Conservation (phyloP, 1,140 invertebrate species). For the Neodiprion virginianus region DNA sequence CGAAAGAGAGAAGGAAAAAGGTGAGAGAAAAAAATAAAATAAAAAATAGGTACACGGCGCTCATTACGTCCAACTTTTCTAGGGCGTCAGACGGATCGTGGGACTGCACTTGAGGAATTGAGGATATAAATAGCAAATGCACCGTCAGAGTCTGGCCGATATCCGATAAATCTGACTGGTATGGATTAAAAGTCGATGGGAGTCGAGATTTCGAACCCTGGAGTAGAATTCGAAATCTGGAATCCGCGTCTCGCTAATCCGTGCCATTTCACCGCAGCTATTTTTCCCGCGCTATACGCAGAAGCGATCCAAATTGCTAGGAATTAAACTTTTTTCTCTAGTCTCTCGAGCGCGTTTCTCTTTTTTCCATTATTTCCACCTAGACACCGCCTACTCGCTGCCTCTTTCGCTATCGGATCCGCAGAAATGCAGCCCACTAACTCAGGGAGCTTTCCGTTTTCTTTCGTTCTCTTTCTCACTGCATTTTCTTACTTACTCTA, state of each 20-base stretch:
- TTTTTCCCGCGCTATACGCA: background rate
- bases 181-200: background rate
- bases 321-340: background rate
- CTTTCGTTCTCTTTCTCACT: slow-evolving; percentile 12
- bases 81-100: background rate
- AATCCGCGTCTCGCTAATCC: background rate
- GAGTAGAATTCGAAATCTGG: background rate
- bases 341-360: background rate
- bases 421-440: slow-evolving; percentile 8
- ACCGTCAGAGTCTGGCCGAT: background rate
- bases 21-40: background rate
- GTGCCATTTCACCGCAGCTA: background rate
- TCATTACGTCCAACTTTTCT: background rate
- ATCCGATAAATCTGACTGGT: too few relatives aligned
- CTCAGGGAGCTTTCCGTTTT: background rate
- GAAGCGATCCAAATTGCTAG: slow-evolving; percentile 1
- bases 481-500: background rate
- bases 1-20: background rate
- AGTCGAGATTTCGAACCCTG: background rate
- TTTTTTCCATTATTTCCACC: background rate
- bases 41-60: too few relatives aligned
- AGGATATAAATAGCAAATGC: background rate
- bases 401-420: slow-evolving; percentile 11
- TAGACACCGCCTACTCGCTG: background rate
- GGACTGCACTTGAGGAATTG: background rate